Evolutionary conservation across 2,113 vertebrate genomes (phyloP).

Genomic region (Fukomys damarensis): DNA sequence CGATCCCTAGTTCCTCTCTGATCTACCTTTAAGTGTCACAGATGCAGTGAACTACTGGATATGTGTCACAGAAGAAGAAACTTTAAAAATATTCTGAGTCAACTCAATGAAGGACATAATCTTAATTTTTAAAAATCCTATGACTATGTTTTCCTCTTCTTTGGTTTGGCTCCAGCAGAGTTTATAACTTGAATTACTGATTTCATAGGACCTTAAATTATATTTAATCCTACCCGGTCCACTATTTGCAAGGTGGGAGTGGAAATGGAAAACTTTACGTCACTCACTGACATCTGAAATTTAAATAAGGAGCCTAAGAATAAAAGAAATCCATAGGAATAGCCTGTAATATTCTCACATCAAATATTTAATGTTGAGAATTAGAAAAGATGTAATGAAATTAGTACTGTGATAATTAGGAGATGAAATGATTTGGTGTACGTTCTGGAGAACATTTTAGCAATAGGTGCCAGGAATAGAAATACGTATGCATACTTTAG

Average conservation of each 20-base stretch:
- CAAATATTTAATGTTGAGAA: conserved; percentile 15
- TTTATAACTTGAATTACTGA: background rate
- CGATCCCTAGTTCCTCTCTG: background rate
- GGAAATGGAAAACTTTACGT: background rate
- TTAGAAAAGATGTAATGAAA: background rate
- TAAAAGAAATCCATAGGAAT: background rate
- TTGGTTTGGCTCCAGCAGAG: background rate
- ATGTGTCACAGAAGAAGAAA: background rate
- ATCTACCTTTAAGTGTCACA: background rate
- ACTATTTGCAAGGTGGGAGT: background rate
- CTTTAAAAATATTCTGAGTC: background rate
- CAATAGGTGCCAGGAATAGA: background rate
- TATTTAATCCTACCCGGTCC: background rate
- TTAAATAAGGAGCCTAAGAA: background rate
- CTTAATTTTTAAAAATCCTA: background rate
- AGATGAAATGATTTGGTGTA: background rate
- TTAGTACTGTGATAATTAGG: background rate
- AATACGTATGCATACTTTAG: background rate
- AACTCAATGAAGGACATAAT: background rate
- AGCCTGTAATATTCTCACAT: background rate
- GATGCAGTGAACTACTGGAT: background rate
- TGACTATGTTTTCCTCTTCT: background rate
- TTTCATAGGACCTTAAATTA: background rate
- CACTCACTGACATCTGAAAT: background rate
- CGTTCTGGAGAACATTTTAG: background rate